phyloP scores from a whole-genome alignment of 2,888 invertebrate genomes.

The Caenorhabditis auriculariae region DNA sequence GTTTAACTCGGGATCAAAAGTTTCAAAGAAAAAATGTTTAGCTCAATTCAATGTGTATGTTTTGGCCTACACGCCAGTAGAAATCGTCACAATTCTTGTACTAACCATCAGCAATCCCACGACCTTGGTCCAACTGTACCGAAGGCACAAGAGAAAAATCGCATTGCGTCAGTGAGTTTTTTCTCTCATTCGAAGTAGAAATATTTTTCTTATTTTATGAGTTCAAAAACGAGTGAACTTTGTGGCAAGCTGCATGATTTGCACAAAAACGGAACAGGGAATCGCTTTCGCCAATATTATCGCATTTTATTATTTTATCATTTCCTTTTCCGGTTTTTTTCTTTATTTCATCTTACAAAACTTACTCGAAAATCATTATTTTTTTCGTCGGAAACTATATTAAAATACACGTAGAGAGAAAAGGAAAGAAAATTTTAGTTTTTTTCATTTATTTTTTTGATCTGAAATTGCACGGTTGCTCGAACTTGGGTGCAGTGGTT shows the following conservation, averaged over 20 bases:
- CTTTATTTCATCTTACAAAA: too few species aligned
- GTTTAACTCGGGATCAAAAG: not conserved
- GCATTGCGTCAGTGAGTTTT: slow-evolving; percentile 57
- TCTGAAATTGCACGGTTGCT: not conserved
- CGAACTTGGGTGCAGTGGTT: too few species aligned
- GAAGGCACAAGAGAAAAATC: slow-evolving; percentile 59
- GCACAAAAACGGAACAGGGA: too few species aligned
- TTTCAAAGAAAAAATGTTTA: too few species aligned
- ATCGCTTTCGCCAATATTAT: too few species aligned
- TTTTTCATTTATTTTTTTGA: too few species aligned
- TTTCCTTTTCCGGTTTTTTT: not conserved
- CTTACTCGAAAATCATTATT: slow-evolving; percentile 1
- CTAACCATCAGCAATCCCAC: slow-evolving; percentile 61
- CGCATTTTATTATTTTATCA: too few species aligned
- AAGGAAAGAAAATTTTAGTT: too few species aligned
- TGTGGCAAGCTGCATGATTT: not conserved
- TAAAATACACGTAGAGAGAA: too few species aligned
- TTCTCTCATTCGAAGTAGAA: not conserved
- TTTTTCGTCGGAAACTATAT: slow-evolving; percentile 3
- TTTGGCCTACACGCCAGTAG: slow-evolving; percentile 58
- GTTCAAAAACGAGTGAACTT: not conserved
- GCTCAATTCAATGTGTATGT: slow-evolving; percentile 53
- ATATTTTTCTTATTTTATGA: not conserved
- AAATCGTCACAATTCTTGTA: slow-evolving; percentile 54
- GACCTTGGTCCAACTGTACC: slow-evolving; percentile 58